phyloP scores from a whole-genome alignment of 2,797 vertebrate genomes.

The Ambastaia sidthimunki region DNA sequence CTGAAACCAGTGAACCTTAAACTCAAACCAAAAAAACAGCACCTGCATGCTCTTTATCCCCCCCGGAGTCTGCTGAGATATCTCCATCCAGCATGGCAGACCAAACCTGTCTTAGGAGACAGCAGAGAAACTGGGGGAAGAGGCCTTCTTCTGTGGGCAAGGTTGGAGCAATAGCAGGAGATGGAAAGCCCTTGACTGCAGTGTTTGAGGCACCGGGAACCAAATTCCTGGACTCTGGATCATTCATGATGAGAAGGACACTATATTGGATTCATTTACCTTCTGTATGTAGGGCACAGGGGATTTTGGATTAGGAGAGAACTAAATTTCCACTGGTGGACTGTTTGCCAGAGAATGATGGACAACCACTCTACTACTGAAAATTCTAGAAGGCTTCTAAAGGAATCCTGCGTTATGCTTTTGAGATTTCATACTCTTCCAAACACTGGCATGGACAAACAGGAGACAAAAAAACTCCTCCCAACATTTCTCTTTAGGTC shows the following conservation, averaged over 20 bases:
- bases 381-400: slow-evolving; percentile 63
- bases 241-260: slow-evolving; percentile 21
- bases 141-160: slow-evolving; percentile 8
- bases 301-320: slow-evolving; percentile 35
- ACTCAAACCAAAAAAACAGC: slow-evolving; percentile 15
- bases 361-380: slow-evolving; percentile 57
- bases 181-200: slow-evolving; percentile 2
- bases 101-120: slow-evolving; percentile 19
- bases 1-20: slow-evolving; percentile 73
- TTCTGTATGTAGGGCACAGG: slow-evolving; percentile 28
- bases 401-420: slow-evolving; percentile 66
- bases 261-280: slow-evolving; percentile 22
- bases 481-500: slow-evolving; percentile 76
- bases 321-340: slow-evolving; percentile 20
- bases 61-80: not conserved
- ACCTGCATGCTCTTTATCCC: slow-evolving; percentile 38
- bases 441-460: slow-evolving; percentile 62
- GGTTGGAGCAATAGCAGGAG: slow-evolving; percentile 24
- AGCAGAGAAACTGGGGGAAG: slow-evolving; percentile 10
- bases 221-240: slow-evolving; percentile 27
- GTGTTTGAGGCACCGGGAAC: not conserved
- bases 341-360: slow-evolving; percentile 49
- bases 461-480: slow-evolving; percentile 71
- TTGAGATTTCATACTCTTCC: slow-evolving; percentile 56
- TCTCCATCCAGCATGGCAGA: slow-evolving; percentile 1